These are phyloP conservation scores for Amphipyra tragopoginis DNA, from an alignment of 2,888 invertebrate species.

Conservation along the genomic window DNA sequence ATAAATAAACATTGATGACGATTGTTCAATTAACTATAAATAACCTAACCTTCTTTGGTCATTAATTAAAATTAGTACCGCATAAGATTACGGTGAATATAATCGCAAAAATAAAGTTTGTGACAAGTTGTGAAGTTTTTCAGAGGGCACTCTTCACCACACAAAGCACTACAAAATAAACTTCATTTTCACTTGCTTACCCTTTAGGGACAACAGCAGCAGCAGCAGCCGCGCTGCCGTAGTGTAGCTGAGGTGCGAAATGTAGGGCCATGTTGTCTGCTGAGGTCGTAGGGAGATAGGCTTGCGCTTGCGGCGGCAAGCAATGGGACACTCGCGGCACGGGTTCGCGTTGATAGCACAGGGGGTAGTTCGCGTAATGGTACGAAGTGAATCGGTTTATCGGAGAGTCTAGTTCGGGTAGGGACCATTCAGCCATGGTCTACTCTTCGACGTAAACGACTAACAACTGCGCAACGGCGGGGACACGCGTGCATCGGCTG, in stretches of 20 bases:
- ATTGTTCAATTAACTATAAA: slow-evolving; percentile 37
- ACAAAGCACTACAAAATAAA: neutral
- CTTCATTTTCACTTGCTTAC: slow-evolving; percentile 53
- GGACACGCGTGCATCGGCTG: slow-evolving; percentile 76
- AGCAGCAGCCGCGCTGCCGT: slow-evolving; percentile 31
- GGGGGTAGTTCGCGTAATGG: slow-evolving; percentile 61
- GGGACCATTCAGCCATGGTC: slow-evolving; percentile 75
- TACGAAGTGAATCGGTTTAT: slow-evolving; percentile 62
- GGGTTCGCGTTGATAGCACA: slow-evolving; percentile 56
- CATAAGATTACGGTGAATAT: neutral
- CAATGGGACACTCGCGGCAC: slow-evolving; percentile 42
- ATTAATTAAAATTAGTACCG: slow-evolving; percentile 21
- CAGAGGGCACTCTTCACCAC: slow-evolving; percentile 10
- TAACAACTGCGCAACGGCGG: slow-evolving; percentile 67
- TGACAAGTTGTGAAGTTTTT: slow-evolving; percentile 17
- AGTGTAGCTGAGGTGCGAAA: slow-evolving; percentile 34
- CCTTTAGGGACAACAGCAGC: slow-evolving; percentile 46
- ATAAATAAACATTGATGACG: slow-evolving; percentile 41
- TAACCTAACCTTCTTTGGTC: slow-evolving; percentile 13
- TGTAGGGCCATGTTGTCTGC: slow-evolving; percentile 36
- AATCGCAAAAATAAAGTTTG: neutral
- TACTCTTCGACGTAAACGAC: slow-evolving; percentile 43
- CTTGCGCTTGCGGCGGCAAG: slow-evolving; percentile 50
- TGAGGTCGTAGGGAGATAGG: slow-evolving; percentile 32
- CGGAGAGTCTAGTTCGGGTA: slow-evolving; percentile 67